Base-by-base conservation (phyloP, 2,113 vertebrate genomes). In the Tetrax tetrax region DNA sequence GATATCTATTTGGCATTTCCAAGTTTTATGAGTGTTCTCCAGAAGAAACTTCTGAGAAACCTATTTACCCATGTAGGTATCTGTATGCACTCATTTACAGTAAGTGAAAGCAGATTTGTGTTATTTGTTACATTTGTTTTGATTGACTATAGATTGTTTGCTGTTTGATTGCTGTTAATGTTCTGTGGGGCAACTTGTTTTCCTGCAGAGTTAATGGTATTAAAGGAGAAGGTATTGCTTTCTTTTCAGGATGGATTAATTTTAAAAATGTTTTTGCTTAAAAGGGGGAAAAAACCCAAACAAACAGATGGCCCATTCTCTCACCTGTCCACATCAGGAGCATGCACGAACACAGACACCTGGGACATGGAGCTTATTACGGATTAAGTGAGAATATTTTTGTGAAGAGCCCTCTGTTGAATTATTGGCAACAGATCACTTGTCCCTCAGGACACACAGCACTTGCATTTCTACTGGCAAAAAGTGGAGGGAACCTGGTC, bases 41-140 rank as follows among this genome's bases (percentile, higher is more conserved):
- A 83, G 82, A 74, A 91, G 59, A 93, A 79, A 43, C 23, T 93
- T 86, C 60, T 90, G 61, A 94, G 82, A 83, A 88, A 65, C 12
- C 29, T 72, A 11, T 84, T 91, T 94, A 56, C 23, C 16, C 76
- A 41, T 69, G n/a, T 14, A 76, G 31, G 25, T 79, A 69, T 47
- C 45, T 90, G 47, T 35, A 63, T 68, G 38, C 31, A 29, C 31
- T 75, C 64, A 69, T 86, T 81, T 92, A 72, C 83, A 82, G 64
- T 89, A 95, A 64, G 45, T 13, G 8, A 92, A 93, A 68, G 53
- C 68, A 93, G 87, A 84, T 79, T 78, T 83, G 65, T 94, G 33
- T 90, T 64, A 66, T 51, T 60, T 90, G 47, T 65, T 84, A 48
- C 2, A 2, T 92, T 91, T 79, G 60, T 68, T 92, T 88, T 84